These are phyloP conservation scores for Chrysopa pallens DNA, from an alignment of 1,140 invertebrate species.

Conservation along the genomic window DNA sequence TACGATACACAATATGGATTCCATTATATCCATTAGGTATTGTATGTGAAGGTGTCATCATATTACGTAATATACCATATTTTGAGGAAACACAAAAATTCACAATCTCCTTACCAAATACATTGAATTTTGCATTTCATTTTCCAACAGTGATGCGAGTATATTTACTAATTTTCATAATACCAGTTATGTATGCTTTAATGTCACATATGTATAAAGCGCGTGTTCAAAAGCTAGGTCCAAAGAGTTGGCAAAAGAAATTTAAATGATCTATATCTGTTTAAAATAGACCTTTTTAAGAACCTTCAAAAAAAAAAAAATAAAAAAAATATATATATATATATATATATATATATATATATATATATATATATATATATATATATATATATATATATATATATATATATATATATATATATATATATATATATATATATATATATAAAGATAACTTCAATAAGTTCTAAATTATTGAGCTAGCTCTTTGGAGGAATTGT, in stretches of 20 bases:
- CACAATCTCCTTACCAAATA: slow-evolving; percentile 61
- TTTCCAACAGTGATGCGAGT: slow-evolving; percentile 60
- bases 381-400: too few species aligned
- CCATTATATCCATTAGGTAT: slow-evolving; percentile 80
- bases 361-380: too few species aligned
- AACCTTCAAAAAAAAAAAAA: too few species aligned
- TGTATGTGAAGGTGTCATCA: slow-evolving; percentile 66
- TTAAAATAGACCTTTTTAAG: too few species aligned
- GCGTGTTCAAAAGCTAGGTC: slow-evolving; percentile 37
- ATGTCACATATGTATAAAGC: slow-evolving; percentile 64
- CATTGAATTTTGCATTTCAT: slow-evolving; percentile 72
- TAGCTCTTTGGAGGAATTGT: too few species aligned
- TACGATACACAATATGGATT: slow-evolving; percentile 86
- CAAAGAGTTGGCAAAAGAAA: slow-evolving; percentile 12
- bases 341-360: too few species aligned
- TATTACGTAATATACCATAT: slow-evolving; percentile 68
- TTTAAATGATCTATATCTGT: not conserved
- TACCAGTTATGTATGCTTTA: slow-evolving; percentile 54
- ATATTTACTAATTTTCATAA: slow-evolving; percentile 56
- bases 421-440: too few species aligned
- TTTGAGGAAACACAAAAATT: slow-evolving; percentile 72
- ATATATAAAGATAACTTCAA: too few species aligned
- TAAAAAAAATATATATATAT: too few species aligned
- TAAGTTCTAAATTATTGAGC: too few species aligned
- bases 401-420: too few species aligned